Conservation (phyloP, 2,797 vertebrate species). For the Acanthopagrus latus region DNA sequence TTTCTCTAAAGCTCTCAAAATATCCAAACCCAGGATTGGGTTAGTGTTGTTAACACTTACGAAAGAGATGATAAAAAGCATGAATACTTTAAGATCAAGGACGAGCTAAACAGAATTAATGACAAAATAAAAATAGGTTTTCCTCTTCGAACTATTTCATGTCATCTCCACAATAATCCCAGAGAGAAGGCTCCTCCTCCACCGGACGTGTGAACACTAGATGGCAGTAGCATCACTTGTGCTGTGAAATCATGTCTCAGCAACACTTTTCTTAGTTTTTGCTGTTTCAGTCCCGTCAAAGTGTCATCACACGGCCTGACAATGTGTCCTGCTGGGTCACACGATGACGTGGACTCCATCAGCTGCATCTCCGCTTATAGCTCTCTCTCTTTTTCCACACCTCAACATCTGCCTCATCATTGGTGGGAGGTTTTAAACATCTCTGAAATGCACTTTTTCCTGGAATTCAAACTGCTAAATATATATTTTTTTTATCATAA, state of each 20-base stretch:
- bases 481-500: neutral
- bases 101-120: neutral
- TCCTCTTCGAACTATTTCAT: neutral
- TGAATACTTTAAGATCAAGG: neutral
- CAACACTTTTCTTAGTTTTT: neutral
- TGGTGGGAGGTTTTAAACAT: neutral
- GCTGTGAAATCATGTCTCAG: neutral
- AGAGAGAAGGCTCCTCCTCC: neutral
- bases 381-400: conserved; percentile 5
- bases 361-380: neutral
- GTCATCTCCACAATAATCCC: neutral
- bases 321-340: neutral
- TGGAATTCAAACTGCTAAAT: neutral
- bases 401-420: neutral
- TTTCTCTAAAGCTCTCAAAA: neutral
- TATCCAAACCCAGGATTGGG: neutral
- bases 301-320: neutral
- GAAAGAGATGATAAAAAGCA: neutral
- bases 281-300: conserved; percentile 11
- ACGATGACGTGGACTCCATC: neutral
- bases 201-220: conserved; percentile 49
- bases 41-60: no score
- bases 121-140: neutral
- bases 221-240: conserved; percentile 45
- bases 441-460: conserved; percentile 12